phyloP scores from a whole-genome alignment of 1,140 invertebrate genomes.

The Drosophila virilis region DNA sequence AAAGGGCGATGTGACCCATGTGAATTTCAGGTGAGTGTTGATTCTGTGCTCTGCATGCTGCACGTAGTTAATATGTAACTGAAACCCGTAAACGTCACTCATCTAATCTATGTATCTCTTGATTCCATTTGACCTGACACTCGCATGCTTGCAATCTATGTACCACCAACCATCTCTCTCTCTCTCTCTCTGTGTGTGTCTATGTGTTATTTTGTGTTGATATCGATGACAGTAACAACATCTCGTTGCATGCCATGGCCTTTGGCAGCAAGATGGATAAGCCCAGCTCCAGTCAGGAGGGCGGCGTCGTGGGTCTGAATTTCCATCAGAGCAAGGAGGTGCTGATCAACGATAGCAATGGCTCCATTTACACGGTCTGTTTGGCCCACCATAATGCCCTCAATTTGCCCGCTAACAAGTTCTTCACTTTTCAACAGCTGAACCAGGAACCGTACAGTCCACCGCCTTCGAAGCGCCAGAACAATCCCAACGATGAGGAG shows the following conservation, averaged over 20 bases:
- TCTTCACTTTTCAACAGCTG: conserved; percentile 41
- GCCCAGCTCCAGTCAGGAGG: conserved; percentile 92
- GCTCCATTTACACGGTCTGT: conserved; percentile 85
- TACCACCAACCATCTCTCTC: conserved; percentile 54
- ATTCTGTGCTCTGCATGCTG: conserved; percentile 33
- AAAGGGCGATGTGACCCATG: conserved; percentile 77
- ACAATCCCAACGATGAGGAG: conserved; percentile 79
- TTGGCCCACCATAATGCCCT: not conserved
- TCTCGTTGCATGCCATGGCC: conserved; percentile 91
- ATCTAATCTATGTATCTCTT: conserved; percentile 47
- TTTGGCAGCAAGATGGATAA: conserved; percentile 91
- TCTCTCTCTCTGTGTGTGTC: conserved; percentile 25
- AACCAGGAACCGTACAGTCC: conserved; percentile 81
- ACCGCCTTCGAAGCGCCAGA: conserved; percentile 71
- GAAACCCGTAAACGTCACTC: conserved; percentile 3
- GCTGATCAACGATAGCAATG: conserved; percentile 91
- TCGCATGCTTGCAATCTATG: conserved; percentile 73
- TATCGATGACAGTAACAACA: conserved; percentile 87
- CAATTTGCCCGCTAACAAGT: not conserved
- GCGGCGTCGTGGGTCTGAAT: conserved; percentile 92
- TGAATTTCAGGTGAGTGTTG: conserved; percentile 81
- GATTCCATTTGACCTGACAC: conserved; percentile 52
- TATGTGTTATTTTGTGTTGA: conserved; percentile 46
- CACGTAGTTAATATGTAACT: conserved; percentile 50
- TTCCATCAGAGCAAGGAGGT: conserved; percentile 96